Evolutionary conservation across 2,888 invertebrate species (phyloP).

Genomic region (Caradrina kadenii): DNA sequence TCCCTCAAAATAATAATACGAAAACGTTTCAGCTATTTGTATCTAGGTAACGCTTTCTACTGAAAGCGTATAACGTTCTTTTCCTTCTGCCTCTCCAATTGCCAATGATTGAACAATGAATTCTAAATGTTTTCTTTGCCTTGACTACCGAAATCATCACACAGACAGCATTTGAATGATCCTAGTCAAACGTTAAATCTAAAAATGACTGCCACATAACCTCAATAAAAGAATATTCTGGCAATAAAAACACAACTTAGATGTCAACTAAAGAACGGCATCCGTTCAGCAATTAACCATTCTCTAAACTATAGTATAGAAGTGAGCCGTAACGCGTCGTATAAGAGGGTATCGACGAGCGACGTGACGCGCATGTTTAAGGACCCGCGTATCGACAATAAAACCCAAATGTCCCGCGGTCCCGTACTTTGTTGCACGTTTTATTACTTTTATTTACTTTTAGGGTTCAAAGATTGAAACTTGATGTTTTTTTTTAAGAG

Average conservation of each 20-base stretch:
- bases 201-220: background rate
- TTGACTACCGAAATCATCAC: background rate
- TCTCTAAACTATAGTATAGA: constrained; percentile 59
- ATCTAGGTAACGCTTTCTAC: background rate
- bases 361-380: constrained; percentile 60
- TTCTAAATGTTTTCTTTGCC: no score
- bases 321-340: constrained; percentile 48
- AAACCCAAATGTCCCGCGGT: constrained; percentile 60
- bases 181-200: background rate
- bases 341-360: constrained; percentile 55
- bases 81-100: background rate
- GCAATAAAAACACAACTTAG: background rate
- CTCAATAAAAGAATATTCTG: background rate
- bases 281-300: constrained; percentile 54
- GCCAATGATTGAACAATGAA: no score
- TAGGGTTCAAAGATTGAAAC: constrained; percentile 59
- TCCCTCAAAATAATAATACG: no score
- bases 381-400: constrained; percentile 62
- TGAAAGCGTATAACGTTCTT: background rate
- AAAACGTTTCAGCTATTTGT: background rate
- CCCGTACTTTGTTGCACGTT: constrained; percentile 62
- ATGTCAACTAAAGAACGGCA: constrained; percentile 27
- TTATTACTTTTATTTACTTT: constrained; percentile 67
- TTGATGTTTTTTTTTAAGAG: constrained; percentile 56
- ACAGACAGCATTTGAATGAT: background rate